Evolutionary conservation across 2,888 invertebrate genomes (phyloP), one percentile per base, ranked within the genome.

Genomic region (Xestia ashworthii): DNA sequence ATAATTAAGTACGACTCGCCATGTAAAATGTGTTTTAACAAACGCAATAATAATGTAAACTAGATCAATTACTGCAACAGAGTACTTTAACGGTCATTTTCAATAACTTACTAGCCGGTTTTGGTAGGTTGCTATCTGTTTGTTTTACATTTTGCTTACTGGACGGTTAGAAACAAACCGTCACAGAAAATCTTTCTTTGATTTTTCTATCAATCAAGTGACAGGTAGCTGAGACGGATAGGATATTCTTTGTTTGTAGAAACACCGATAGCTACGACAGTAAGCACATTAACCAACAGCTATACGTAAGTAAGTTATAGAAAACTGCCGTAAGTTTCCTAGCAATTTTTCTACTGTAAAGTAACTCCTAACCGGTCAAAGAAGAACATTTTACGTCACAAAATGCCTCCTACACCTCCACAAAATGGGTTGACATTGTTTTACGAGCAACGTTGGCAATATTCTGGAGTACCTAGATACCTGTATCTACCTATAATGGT

Each of bases 371-470:
- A 22, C 12, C 1, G 41, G 64, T 64, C 5, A 68, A 32, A 22
- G n/a, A 19, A 19, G 1, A 32, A 44, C 11, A 79, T 55, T 55
- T n/a, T 19, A n/a, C 19, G 22, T 32, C 6, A 44, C 46, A 41
- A 46, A 41, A 50, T 58, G n/a, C n/a, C 38, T 41, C 50, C 46
- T 1, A 3, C 14, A 32, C 9, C 9, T 4, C 38, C 14, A 48
- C 4, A 44, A 46, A 68, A 55, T 55, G 55, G 12, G 9, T 64
- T 60, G 53, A 66, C 53, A 48, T 41, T 78, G 46, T 70, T 66
- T 60, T 60, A 82, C 50, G 9, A 1, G 22, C 14, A 9, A 65
- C 38, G 32, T 32, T 46, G 14, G 38, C 80, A 83, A 68, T 80
- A 70, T 67, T n/a, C 22, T 32, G 25, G 22, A 79, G 50, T 68